Conservation (phyloP, 1,140 invertebrate genomes). For the Pygmarrhopalites habei region DNA sequence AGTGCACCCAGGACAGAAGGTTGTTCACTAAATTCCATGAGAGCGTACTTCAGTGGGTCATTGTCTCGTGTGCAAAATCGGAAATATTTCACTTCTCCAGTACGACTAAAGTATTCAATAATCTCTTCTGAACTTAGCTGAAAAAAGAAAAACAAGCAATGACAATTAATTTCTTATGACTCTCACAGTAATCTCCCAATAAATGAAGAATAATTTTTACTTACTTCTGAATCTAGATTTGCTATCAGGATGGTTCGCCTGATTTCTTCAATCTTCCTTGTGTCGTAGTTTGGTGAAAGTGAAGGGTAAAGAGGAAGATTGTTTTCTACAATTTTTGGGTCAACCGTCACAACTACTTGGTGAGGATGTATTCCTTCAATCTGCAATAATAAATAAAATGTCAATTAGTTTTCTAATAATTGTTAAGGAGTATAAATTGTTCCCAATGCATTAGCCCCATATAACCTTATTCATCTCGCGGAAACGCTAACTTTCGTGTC, state of each 20-base stretch:
- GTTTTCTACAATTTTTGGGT: constrained; percentile 75
- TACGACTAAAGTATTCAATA: constrained; percentile 74
- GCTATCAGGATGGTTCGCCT: constrained; percentile 76
- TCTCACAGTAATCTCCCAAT: too few relatives aligned
- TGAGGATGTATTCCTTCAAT: constrained; percentile 75
- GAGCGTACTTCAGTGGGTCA: constrained; percentile 65
- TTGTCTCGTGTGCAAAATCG: constrained; percentile 79
- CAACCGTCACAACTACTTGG: constrained; percentile 77
- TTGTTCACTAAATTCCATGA: constrained; percentile 93
- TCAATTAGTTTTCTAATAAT: too few relatives aligned
- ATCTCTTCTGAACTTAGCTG: constrained; percentile 59
- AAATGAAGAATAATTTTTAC: too few relatives aligned
- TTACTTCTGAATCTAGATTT: constrained; percentile 62
- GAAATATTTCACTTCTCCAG: constrained; percentile 92
- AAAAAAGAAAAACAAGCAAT: too few relatives aligned
- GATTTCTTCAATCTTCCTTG: constrained; percentile 91
- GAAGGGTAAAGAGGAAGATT: constrained; percentile 86
- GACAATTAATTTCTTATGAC: too few relatives aligned
- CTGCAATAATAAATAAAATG: too few relatives aligned
- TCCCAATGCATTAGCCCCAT: too few relatives aligned
- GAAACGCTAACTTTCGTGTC: too few relatives aligned
- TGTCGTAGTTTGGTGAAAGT: constrained; percentile 81
- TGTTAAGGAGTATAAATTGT: too few relatives aligned
- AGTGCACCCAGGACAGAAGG: constrained; percentile 77
- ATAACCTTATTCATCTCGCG: too few relatives aligned